Evolutionary conservation across 2,888 invertebrate species (phyloP), one percentile per base, ranked within the genome.

Genomic region (Cataglyphis altisquamis): DNA sequence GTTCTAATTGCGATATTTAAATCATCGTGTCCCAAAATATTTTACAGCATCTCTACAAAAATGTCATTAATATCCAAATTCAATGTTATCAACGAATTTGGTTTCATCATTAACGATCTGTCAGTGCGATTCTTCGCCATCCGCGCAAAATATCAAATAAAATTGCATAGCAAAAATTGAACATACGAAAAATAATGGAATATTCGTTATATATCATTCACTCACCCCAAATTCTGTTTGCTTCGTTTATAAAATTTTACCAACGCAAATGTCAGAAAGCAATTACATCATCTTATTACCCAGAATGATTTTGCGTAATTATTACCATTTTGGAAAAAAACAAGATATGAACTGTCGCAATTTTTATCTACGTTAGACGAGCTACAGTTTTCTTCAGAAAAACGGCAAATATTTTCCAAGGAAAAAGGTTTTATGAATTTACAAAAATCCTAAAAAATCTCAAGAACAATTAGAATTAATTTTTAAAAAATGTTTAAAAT

Each of bases 11-110:
- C 32, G 55, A 21, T 32, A 6, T 4, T 60, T n/a, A 29, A 18
- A 41, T 60, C 3, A 52, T 1, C 6, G 8, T 41, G 32, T 4
- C n/a, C 0, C 5, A 32, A 78, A 68, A 32, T 41, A 32, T 32
- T 41, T 68, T 32, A 29, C 8, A 36, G 36, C 52, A 10, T 21
- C 1, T 15, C 0, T 32, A 21, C 18, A 36, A 60, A 60, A 52
- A 60, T 36, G 12, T 25, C 25, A 41, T 70, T 67, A 36, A 55
- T 41, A 29, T 12, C 12, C 41, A 45, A 60, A 60, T 70, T 78
- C 10, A 21, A 78, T 77, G 39, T 64, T 10, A 15, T 41, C 15
- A 10, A 5, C 6, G 8, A 63, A 32, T 1, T 29, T 15, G 21
- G 21, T 57, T 57, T 39, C 25, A 39, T 10, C 29, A 66, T 9